These are phyloP conservation scores for Apamea crenata DNA, from an alignment of 2,888 invertebrate species.

Conservation along the genomic window DNA sequence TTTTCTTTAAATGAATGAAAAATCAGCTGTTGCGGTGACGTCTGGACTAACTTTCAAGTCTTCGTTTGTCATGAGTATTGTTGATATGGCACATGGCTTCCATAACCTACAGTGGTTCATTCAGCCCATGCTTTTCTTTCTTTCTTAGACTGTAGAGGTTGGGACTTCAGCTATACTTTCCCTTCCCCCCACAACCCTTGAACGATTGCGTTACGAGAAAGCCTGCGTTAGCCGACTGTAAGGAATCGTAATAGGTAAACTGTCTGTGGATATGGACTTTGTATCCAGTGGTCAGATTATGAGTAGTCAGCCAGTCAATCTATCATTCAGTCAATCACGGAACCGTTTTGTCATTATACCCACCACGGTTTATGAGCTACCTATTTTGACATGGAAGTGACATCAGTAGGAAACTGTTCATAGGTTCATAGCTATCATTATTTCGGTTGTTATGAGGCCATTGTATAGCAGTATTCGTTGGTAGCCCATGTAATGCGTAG, in stretches of 20 bases:
- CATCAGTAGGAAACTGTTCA: not conserved
- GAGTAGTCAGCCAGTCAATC: not conserved
- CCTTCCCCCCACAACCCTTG: not conserved
- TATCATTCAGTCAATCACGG: not conserved
- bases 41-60: not conserved
- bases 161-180: not conserved
- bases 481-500: not conserved
- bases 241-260: not conserved
- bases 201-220: not conserved
- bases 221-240: not conserved
- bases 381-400: slow-evolving; percentile 14
- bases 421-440: slow-evolving; percentile 12
- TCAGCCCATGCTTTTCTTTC: not conserved
- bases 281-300: not conserved
- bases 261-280: not conserved
- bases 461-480: not conserved
- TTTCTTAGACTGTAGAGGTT: not conserved
- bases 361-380: not conserved
- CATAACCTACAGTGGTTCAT: not conserved
- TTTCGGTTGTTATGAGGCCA: slow-evolving; percentile 4
- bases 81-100: not conserved
- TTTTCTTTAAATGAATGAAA: slow-evolving; percentile 23
- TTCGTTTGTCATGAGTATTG: not conserved
- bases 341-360: not conserved
- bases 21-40: slow-evolving; percentile 5